Evolutionary conservation across 2,888 invertebrate species (phyloP).

Genomic region (Standfussiana lucernea): DNA sequence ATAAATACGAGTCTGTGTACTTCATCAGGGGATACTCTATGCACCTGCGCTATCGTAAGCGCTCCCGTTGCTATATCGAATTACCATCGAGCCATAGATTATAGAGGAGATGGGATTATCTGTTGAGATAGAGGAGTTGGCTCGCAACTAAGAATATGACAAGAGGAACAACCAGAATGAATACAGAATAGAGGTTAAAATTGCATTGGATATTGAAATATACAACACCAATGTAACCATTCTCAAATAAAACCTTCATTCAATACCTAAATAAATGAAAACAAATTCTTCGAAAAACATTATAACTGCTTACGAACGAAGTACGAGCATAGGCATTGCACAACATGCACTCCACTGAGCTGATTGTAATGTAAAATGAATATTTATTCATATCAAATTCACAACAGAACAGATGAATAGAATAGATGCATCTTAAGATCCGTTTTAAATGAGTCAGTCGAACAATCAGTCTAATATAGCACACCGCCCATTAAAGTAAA

Average conservation of each 20-base stretch:
- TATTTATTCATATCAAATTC: background rate
- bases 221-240: background rate
- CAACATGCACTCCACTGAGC: background rate
- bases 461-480: background rate
- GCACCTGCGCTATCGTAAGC: constrained; percentile 64
- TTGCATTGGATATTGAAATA: background rate
- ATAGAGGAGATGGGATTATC: constrained; percentile 35
- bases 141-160: background rate
- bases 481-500: constrained; percentile 17
- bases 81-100: constrained; percentile 63
- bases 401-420: background rate
- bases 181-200: background rate
- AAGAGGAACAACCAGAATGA: too few relatives aligned
- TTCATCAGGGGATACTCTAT: constrained; percentile 62
- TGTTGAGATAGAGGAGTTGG: background rate
- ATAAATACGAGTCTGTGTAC: constrained; percentile 55
- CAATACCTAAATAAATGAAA: background rate
- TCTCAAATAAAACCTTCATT: background rate
- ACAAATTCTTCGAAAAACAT: background rate
- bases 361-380: background rate
- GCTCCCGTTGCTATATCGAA: constrained; percentile 67
- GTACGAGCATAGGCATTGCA: background rate
- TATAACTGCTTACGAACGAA: too few relatives aligned
- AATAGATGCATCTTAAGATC: background rate
- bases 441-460: background rate